A percentile compares a stretch with the other conserved stretches of the same genome.
These are phyloP conservation scores for Butorides virescens DNA, from an alignment of 2,113 vertebrate species.

Conservation along the genomic window DNA sequence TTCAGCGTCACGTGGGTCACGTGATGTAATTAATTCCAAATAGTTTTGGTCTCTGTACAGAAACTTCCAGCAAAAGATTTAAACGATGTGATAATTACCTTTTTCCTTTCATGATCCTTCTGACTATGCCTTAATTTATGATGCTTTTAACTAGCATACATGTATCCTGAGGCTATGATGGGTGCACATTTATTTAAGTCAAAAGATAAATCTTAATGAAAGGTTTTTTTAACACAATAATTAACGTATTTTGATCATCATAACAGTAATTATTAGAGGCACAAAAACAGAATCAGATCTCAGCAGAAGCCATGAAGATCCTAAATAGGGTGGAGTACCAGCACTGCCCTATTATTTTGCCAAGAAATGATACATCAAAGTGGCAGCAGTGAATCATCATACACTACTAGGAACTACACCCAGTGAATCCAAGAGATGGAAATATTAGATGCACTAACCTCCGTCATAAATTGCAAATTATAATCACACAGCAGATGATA, in stretches of 20 bases:
- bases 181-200: constrained; percentile 38
- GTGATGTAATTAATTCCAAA: background rate
- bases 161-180: constrained; percentile 27
- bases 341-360: constrained; percentile 38
- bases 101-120: constrained; percentile 42
- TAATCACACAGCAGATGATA: background rate
- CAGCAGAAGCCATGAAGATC: constrained; percentile 29
- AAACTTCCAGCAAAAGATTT: constrained; percentile 42
- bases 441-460: background rate
- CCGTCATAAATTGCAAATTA: background rate
- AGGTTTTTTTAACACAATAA: constrained; percentile 21
- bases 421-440: constrained; percentile 20
- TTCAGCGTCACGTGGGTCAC: background rate
- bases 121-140: constrained; percentile 45
- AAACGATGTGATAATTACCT: constrained; percentile 33
- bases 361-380: constrained; percentile 49
- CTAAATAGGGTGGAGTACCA: constrained; percentile 20
- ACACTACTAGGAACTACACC: constrained; percentile 4
- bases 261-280: constrained; percentile 45
- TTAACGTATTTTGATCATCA: constrained; percentile 48
- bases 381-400: constrained; percentile 41
- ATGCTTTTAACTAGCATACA: constrained; percentile 34
- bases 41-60: constrained; percentile 22
- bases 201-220: constrained; percentile 66
- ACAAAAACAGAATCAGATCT: constrained; percentile 43